Evolutionary conservation across 2,113 vertebrate species (phyloP), one percentile per base, ranked within the genome.

Genomic region (Takifugu flavidus): DNA sequence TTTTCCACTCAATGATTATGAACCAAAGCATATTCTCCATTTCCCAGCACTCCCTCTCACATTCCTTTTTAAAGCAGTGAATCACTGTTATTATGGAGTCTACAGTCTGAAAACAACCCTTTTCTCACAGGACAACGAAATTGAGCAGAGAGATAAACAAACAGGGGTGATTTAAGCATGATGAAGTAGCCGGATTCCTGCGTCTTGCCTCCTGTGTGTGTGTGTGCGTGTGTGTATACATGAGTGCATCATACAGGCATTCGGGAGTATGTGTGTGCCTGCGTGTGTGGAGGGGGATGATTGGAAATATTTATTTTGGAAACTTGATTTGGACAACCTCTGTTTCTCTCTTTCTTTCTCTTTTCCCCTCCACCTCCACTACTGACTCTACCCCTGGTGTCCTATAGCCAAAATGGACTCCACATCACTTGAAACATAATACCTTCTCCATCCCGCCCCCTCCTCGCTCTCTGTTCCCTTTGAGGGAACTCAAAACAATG

Each of bases 291-390:
- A 14, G 53, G 58, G 39, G 27, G 58, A 28, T 31, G 13, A 74
- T 70, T 67, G 63, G 60, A 73, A 89, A 88, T 88, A 82, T 93
- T 93, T 93, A 86, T 86, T 50, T 82, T 88, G 88, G 87, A 91
- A 92, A 89, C 88, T 86, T 65, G 83, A 83, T 65, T 51, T 67
- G 89, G 79, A 76, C 85, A 91, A 88, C 90, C 25, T 29, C 39
- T n/a, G 70, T 70, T 34, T 28, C 25, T 57, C n/a, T 46, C 12
- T 34, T n/a, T 5, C 2, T 50, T 27, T 50, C 31, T 29, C 10
- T 49, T 26, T 13, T 42, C 57, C 57, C 53, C 7, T 62, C 13
- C 43, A 26, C 47, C 53, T 10, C 42, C 70, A 72, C 25, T 27
- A 7, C 25, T n/a, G 10, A 6, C 12, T 47, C 57, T 29, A 67